Evolutionary conservation across 1,140 invertebrate genomes (phyloP).

Genomic region (Coenobita brevimanus): DNA sequence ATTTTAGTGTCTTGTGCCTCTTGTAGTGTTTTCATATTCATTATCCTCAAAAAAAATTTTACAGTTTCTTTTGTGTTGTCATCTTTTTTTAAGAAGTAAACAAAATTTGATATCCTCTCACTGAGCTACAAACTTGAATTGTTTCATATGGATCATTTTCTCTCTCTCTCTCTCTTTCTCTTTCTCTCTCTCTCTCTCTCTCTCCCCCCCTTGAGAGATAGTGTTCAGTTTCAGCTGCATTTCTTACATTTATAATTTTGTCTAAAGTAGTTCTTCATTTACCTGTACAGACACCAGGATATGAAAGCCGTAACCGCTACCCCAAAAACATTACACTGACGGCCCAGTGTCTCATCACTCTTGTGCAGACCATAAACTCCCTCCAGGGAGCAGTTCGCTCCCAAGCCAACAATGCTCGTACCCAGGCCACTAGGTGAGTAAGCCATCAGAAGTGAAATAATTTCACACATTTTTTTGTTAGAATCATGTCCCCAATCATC

Average conservation of each 20-base stretch:
- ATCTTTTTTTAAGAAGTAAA: too few species aligned
- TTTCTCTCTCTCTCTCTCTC: neutral
- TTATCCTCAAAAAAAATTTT: too few species aligned
- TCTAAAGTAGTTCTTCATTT: too few species aligned
- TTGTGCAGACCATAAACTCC: conserved; percentile 72
- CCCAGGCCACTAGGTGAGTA: conserved; percentile 36
- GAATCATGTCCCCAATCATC: too few species aligned
- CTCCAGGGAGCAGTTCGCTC: conserved; percentile 72
- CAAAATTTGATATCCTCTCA: neutral
- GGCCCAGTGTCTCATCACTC: conserved; percentile 76
- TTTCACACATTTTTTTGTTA: too few species aligned
- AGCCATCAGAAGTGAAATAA: too few species aligned
- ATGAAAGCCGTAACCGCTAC: conserved; percentile 43
- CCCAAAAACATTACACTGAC: conserved; percentile 76
- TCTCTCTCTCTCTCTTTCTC: neutral
- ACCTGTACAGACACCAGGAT: conserved; percentile 50
- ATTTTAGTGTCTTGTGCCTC: too few species aligned
- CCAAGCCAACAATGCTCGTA: conserved; percentile 59
- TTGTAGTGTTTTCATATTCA: too few species aligned
- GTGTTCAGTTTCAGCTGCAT: too few species aligned
- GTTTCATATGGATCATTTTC: neutral
- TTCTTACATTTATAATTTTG: too few species aligned
- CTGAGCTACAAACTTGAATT: neutral
- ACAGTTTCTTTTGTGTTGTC: too few species aligned
- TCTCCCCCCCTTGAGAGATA: neutral